Conservation (phyloP, 2,888 invertebrate genomes). For the Dolomedes plantarius region DNA sequence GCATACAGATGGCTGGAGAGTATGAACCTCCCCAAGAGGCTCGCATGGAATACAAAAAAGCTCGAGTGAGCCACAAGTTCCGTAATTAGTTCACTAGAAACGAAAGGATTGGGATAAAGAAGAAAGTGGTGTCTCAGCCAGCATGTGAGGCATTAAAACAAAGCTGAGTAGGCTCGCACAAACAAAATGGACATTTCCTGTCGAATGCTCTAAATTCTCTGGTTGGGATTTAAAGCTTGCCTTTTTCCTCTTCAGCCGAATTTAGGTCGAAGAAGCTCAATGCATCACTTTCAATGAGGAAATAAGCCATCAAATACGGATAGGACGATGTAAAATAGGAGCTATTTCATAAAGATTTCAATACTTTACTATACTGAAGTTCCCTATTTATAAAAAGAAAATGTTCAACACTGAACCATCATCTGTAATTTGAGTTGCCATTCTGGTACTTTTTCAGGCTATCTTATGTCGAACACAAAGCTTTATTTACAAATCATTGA, state of each 20-base stretch:
- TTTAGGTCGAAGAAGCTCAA: not conserved
- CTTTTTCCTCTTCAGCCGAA: not conserved
- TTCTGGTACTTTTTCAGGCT: too few relatives aligned
- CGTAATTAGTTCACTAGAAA: slow-evolving; percentile 26
- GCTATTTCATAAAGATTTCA: too few relatives aligned
- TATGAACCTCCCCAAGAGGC: not conserved
- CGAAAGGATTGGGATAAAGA: slow-evolving; percentile 34
- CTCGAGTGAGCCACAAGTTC: not conserved
- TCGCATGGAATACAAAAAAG: slow-evolving; percentile 15
- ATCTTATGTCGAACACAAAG: too few relatives aligned
- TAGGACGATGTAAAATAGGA: not conserved
- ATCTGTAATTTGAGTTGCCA: too few relatives aligned
- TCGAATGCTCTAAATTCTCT: not conserved
- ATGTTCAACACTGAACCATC: too few relatives aligned
- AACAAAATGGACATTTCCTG: not conserved
- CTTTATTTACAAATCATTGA: too few relatives aligned
- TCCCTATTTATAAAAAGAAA: too few relatives aligned
- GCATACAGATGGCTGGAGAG: slow-evolving; percentile 42
- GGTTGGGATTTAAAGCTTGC: not conserved
- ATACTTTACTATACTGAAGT: too few relatives aligned
- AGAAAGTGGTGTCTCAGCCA: not conserved
- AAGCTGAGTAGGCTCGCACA: not conserved
- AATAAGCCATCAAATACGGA: not conserved
- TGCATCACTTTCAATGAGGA: not conserved
- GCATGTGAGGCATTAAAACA: too few relatives aligned